Percentiles rank a stretch among this genome's conserved stretches.
Conservation (phyloP, 2,888 invertebrate genomes). For the Pristionchus exspectatus region DNA sequence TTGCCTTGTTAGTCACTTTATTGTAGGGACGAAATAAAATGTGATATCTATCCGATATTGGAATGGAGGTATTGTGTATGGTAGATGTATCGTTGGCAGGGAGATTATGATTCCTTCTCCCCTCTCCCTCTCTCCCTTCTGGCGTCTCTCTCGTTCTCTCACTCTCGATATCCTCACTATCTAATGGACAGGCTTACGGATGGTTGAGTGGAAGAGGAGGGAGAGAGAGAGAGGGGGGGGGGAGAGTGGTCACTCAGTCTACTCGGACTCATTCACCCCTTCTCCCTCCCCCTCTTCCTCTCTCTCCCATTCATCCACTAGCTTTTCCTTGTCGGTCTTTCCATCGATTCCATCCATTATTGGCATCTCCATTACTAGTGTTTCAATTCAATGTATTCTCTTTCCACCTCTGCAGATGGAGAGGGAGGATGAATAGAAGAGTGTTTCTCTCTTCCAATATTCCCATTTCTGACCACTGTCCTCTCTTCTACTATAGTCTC, state of each 20-base stretch:
- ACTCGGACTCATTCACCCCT: constrained; percentile 15
- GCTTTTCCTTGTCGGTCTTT: constrained; percentile 35
- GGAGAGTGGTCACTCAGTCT: not conserved
- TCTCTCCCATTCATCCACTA: constrained; percentile 23
- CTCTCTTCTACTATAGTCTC: not conserved
- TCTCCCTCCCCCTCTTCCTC: not conserved
- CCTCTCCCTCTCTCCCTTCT: not conserved
- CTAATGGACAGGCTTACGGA: constrained; percentile 20
- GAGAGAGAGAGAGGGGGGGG: not conserved
- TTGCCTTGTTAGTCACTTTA: not conserved
- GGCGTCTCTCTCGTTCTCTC: constrained; percentile 3
- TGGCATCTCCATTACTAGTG: constrained; percentile 10
- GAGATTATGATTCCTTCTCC: constrained; percentile 7
- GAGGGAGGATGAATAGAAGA: not conserved
- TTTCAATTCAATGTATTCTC: constrained; percentile 8
- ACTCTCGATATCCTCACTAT: constrained; percentile 15
- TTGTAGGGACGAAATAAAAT: not conserved
- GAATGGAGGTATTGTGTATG: not conserved
- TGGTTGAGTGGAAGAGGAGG: not conserved
- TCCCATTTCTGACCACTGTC: constrained; percentile 1
- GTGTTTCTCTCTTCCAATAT: constrained; percentile 2
- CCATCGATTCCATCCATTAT: constrained; percentile 12
- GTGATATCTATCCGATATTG: constrained; percentile 1
- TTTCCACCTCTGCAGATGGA: not conserved
- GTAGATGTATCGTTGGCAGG: not conserved